Percentiles rank a stretch among this genome's conserved stretches.
phyloP scores from a whole-genome alignment of 2,113 vertebrate genomes.

The Vicugna pacos region DNA sequence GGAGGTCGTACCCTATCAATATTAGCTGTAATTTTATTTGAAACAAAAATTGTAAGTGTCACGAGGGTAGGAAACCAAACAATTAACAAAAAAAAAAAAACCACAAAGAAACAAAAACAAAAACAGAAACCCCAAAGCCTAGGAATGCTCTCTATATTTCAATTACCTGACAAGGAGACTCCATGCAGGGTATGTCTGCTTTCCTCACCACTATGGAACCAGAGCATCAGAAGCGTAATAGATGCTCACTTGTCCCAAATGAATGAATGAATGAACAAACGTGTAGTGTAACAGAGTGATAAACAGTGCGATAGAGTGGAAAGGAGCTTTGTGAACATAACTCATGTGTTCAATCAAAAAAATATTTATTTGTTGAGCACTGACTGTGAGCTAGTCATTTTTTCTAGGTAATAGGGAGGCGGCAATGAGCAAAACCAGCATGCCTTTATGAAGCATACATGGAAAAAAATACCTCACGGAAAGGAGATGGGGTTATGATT shows the following conservation, averaged over 20 bases:
- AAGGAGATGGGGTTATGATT: neutral
- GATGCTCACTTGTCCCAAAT: neutral
- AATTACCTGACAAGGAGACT: neutral
- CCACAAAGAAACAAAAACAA: too few species aligned
- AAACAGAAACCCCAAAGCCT: too few species aligned
- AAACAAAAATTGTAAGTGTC: conserved; percentile 36
- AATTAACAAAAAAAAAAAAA: neutral
- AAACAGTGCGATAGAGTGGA: neutral
- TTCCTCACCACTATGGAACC: neutral
- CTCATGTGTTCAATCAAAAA: neutral
- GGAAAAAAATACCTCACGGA: neutral
- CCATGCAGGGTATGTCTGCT: neutral
- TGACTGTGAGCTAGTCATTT: neutral
- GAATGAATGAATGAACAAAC: neutral
- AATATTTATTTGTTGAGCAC: neutral
- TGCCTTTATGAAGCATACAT: neutral
- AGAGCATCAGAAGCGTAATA: neutral
- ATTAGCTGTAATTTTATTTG: conserved; percentile 35
- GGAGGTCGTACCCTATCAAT: neutral
- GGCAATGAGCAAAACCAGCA: neutral
- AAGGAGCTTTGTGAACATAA: neutral
- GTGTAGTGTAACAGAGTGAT: neutral
- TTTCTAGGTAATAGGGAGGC: neutral
- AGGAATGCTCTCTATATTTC: conserved; percentile 16
- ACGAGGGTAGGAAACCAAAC: neutral